Evolutionary conservation across 2,888 invertebrate genomes (phyloP).

Genomic region (Eristalis tenax): DNA sequence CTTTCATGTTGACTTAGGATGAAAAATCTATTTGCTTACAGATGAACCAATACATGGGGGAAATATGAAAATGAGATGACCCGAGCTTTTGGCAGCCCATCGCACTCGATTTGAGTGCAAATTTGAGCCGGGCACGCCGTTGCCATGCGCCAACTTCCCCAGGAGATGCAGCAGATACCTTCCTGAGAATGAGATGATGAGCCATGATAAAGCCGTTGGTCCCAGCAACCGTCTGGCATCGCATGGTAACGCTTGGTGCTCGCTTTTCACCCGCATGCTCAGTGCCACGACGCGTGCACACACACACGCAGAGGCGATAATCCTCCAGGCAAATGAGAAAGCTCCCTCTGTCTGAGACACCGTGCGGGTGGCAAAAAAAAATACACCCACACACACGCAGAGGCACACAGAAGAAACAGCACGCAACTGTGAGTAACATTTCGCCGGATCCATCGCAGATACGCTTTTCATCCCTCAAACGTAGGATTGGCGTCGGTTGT

Average conservation of each 20-base stretch:
- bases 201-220: constrained; percentile 20
- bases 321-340: constrained; percentile 19
- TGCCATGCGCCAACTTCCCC: constrained; percentile 29
- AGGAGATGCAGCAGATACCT: constrained; percentile 21
- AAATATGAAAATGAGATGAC: constrained; percentile 25
- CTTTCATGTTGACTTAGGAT: constrained; percentile 48
- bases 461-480: constrained; percentile 59
- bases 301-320: background rate
- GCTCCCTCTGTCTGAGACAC: background rate
- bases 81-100: constrained; percentile 1
- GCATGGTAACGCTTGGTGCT: constrained; percentile 37
- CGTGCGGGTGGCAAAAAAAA: constrained; percentile 4
- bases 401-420: constrained; percentile 9
- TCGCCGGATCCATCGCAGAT: constrained; percentile 44
- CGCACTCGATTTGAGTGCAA: constrained; percentile 10
- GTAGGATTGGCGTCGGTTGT: constrained; percentile 44
- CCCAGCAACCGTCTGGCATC: constrained; percentile 7
- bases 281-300: constrained; percentile 1
- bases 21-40: constrained; percentile 32
- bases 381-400: constrained; percentile 4
- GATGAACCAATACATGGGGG: constrained; percentile 3
- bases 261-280: constrained; percentile 44
- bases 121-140: background rate
- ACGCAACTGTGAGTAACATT: constrained; percentile 42
- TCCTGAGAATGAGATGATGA: constrained; percentile 35